A percentile compares a stretch with the other conserved stretches of the same genome.
Evolutionary conservation across 92 coral and sea anemone genomes (phyloP).

Genomic region (Isaurus tuberculatus): DNA sequence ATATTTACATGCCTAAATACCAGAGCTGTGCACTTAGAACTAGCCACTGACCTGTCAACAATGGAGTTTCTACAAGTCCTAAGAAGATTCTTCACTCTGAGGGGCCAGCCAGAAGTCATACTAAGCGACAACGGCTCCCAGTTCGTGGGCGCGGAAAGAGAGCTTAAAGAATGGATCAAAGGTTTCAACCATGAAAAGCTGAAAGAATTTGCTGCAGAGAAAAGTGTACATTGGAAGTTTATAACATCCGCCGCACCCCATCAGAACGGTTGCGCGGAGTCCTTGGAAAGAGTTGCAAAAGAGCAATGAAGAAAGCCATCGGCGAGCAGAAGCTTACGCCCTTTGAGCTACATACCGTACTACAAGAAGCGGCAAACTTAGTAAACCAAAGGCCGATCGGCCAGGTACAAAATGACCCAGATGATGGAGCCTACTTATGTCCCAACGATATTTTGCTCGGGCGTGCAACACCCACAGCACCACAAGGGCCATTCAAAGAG

Average conservation of each 20-base stretch:
- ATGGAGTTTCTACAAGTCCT: constrained; percentile 75
- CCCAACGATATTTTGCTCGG: constrained; percentile 61
- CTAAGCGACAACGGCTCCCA: constrained; percentile 66
- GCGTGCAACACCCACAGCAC: constrained; percentile 50
- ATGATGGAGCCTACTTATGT: constrained; percentile 48
- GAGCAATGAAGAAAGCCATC: constrained; percentile 50
- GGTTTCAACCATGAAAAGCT: constrained; percentile 46
- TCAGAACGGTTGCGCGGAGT: constrained; percentile 51
- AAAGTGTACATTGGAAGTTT: constrained; percentile 51
- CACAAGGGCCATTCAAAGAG: constrained; percentile 58
- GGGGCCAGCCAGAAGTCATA: constrained; percentile 55
- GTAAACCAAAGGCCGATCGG: constrained; percentile 59
- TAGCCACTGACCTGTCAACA: constrained; percentile 56
- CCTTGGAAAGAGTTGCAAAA: constrained; percentile 56
- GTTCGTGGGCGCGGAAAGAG: constrained; percentile 69
- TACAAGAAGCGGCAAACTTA: constrained; percentile 50
- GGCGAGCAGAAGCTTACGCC: constrained; percentile 56
- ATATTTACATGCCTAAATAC: constrained; percentile 66
- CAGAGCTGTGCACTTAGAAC: constrained; percentile 61
- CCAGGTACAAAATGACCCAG: constrained; percentile 53
- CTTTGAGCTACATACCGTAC: constrained; percentile 53
- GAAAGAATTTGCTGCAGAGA: constrained; percentile 60
- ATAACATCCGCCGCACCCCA: constrained; percentile 59
- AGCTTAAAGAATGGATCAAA: constrained; percentile 64
- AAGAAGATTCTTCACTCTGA: constrained; percentile 61